These are phyloP conservation scores for Tenebrosternarchus preto DNA, from an alignment of 2,113 vertebrate genomes.

Conservation along the genomic window DNA sequence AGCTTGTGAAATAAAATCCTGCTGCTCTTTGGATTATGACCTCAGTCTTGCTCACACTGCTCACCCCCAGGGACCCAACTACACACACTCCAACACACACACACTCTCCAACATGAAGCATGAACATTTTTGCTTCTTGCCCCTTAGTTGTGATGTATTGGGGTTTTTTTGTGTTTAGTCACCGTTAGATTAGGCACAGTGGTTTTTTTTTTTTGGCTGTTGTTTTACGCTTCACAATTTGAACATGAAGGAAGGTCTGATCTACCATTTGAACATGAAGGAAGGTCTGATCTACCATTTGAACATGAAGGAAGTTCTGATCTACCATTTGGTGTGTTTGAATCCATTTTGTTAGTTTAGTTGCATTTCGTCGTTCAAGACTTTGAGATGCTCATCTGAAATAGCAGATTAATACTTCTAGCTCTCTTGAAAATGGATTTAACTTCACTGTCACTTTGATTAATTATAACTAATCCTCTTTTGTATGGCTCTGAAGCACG, in stretches of 20 bases:
- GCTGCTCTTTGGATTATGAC: slow-evolving; percentile 58
- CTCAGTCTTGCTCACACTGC: slow-evolving; percentile 44
- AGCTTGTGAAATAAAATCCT: slow-evolving; percentile 57
- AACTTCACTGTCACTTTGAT: neutral
- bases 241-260: neutral
- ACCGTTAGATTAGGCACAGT: neutral
- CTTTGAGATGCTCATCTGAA: neutral
- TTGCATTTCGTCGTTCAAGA: neutral
- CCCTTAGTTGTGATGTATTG: neutral
- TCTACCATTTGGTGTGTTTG: neutral
- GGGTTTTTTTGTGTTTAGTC: neutral
- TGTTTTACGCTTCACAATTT: too few species aligned
- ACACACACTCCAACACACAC: neutral
- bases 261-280: neutral
- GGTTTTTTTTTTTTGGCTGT: neutral
- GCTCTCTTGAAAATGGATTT: neutral
- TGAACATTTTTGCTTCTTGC: slow-evolving; percentile 4
- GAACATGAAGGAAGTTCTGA: neutral
- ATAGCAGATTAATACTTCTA: neutral
- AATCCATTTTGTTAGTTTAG: neutral
- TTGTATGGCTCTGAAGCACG: neutral
- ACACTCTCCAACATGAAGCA: neutral
- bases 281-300: neutral
- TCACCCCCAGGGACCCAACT: neutral
- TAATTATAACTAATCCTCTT: neutral